Evolutionary conservation across 2,888 invertebrate genomes (phyloP).

Genomic region (Neoitamus cyanurus): DNA sequence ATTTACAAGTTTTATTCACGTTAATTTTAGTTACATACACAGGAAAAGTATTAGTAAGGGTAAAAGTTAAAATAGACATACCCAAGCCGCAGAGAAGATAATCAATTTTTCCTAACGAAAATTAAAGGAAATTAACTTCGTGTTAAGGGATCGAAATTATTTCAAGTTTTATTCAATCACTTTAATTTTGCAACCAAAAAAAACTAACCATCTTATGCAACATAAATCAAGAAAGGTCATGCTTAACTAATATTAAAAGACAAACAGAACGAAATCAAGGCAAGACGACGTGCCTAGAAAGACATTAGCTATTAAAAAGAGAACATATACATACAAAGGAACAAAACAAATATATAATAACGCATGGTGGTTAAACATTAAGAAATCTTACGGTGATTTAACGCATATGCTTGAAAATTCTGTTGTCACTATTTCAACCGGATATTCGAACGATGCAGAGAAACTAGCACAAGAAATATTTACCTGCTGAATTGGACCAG

Average conservation of each 20-base stretch:
- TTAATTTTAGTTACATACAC: background rate
- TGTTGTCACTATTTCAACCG: background rate
- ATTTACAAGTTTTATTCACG: background rate
- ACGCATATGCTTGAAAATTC: background rate
- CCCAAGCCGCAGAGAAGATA: background rate
- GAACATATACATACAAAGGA: background rate
- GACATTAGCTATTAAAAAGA: background rate
- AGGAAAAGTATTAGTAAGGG: background rate
- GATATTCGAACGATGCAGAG: background rate
- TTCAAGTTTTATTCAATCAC: background rate
- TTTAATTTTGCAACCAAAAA: background rate
- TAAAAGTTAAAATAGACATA: background rate
- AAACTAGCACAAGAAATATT: background rate
- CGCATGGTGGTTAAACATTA: background rate
- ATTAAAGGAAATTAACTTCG: background rate
- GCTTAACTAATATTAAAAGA: too few species aligned
- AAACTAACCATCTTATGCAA: background rate
- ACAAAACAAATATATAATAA: background rate
- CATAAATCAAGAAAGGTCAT: background rate
- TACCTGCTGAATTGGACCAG: slow-evolving; percentile 20
- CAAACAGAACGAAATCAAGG: too few species aligned
- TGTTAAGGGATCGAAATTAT: background rate
- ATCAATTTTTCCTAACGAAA: too few species aligned
- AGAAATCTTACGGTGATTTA: background rate
- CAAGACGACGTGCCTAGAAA: background rate